These are phyloP conservation scores for Mionectes macconnelli DNA, from an alignment of 2,113 vertebrate genomes.

Conservation along the genomic window DNA sequence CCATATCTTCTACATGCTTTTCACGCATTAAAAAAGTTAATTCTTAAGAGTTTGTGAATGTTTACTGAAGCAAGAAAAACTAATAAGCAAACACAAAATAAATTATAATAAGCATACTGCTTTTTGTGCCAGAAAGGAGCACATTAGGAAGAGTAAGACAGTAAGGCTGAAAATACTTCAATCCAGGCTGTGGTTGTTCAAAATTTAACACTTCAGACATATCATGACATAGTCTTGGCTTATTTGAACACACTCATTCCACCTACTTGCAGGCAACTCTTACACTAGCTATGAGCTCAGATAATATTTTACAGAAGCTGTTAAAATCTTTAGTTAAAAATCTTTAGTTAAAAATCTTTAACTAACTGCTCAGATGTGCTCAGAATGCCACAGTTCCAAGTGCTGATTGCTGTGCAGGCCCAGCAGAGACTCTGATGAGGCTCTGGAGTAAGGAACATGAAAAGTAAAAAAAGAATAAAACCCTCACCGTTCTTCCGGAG, in stretches of 20 bases:
- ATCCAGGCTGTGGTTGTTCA: not conserved
- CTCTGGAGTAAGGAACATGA: not conserved
- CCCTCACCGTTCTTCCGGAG: slow-evolving; percentile 91
- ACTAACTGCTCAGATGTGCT: not conserved
- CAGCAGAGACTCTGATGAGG: not conserved
- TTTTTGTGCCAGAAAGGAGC: not conserved
- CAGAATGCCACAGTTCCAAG: not conserved
- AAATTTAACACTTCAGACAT: slow-evolving; percentile 27
- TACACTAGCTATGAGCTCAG: not conserved
- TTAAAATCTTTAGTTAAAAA: too few species aligned
- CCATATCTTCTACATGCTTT: not conserved
- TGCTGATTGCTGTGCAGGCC: not conserved
- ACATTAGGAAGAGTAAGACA: not conserved
- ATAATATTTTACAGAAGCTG: slow-evolving; percentile 8
- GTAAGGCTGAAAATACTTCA: not conserved
- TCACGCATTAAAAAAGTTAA: not conserved
- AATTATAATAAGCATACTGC: not conserved
- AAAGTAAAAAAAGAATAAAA: not conserved
- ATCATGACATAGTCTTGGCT: slow-evolving; percentile 30
- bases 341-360: slow-evolving; percentile 2
- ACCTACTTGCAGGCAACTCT: not conserved
- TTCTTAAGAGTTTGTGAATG: not conserved
- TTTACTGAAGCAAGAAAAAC: not conserved
- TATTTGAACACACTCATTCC: slow-evolving; percentile 26
- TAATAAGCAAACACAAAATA: slow-evolving; percentile 9